Conservation (phyloP, 2,113 vertebrate species). For the Pandion haliaetus region DNA sequence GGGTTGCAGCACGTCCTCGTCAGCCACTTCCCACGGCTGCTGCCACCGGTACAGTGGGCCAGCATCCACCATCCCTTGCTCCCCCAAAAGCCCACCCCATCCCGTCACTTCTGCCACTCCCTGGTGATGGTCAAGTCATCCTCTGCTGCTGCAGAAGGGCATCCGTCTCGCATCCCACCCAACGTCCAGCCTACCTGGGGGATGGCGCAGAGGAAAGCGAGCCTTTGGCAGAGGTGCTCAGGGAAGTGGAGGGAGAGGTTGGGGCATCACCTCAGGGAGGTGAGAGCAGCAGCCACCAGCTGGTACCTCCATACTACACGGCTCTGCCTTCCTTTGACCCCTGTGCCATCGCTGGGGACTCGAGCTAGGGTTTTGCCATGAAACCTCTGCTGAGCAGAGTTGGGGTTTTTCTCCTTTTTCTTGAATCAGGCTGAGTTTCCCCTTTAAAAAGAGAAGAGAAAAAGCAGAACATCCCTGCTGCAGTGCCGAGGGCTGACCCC, state of each 20-base stretch:
- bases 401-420: neutral
- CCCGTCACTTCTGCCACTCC: neutral
- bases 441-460: constrained; percentile 14
- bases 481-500: neutral
- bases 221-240: neutral
- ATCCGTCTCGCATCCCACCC: neutral
- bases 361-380: neutral
- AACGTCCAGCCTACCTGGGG: neutral
- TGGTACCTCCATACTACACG: neutral
- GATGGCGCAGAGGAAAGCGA: too few species aligned
- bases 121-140: neutral
- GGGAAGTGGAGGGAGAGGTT: neutral
- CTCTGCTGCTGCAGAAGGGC: neutral
- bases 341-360: neutral
- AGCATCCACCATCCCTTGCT: neutral
- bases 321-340: neutral
- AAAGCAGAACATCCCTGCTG: neutral
- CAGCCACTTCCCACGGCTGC: neutral
- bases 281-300: neutral
- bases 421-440: neutral
- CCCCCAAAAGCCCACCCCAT: neutral
- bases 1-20: neutral
- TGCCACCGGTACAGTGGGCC: neutral
- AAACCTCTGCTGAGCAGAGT: neutral
- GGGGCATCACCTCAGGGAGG: neutral